phyloP scores from a whole-genome alignment of 1,140 invertebrate species.

The Drosophila suzukii region DNA sequence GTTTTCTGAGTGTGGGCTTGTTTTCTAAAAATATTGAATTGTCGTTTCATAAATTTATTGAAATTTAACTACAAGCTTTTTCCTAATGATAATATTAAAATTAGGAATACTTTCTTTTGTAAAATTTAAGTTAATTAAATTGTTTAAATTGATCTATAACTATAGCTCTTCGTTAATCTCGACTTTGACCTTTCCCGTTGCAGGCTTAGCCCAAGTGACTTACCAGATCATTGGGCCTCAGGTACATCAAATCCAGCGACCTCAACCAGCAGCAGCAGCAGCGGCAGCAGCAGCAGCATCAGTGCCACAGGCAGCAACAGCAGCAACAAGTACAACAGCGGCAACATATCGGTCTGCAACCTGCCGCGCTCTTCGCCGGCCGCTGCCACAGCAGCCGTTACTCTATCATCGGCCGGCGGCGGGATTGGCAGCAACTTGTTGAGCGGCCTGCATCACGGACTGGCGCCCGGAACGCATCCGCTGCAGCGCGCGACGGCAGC shows the following conservation, averaged over 20 bases:
- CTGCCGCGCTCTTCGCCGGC: slow-evolving; percentile 82
- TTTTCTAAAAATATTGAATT: no score
- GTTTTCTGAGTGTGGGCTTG: no score
- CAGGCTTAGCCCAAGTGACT: slow-evolving; percentile 85
- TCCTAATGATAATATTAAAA: no score
- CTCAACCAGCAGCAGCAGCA: slow-evolving; percentile 50
- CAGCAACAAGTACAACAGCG: slow-evolving; percentile 52
- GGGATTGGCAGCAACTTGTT: slow-evolving; percentile 54
- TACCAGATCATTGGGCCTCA: slow-evolving; percentile 84
- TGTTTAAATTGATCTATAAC: no score
- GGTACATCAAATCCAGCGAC: slow-evolving; percentile 69
- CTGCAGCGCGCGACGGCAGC: slow-evolving; percentile 70
- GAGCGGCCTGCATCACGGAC: slow-evolving; percentile 63
- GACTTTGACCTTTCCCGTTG: slow-evolving; percentile 6
- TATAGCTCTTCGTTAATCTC: slow-evolving; percentile 13
- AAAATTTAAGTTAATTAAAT: no score
- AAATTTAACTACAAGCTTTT: no score
- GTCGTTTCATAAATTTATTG: no score
- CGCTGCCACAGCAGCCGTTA: slow-evolving; percentile 82
- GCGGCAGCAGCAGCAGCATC: slow-evolving; percentile 23
- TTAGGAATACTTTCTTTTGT: no score
- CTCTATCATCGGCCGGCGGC: slow-evolving; percentile 68
- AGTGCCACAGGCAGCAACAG: slow-evolving; percentile 25
- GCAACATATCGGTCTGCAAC: slow-evolving; percentile 72
- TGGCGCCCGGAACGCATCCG: slow-evolving; percentile 68